Evolutionary conservation across 2,888 invertebrate species (phyloP).

Genomic region (Cryptus viduatorius): DNA sequence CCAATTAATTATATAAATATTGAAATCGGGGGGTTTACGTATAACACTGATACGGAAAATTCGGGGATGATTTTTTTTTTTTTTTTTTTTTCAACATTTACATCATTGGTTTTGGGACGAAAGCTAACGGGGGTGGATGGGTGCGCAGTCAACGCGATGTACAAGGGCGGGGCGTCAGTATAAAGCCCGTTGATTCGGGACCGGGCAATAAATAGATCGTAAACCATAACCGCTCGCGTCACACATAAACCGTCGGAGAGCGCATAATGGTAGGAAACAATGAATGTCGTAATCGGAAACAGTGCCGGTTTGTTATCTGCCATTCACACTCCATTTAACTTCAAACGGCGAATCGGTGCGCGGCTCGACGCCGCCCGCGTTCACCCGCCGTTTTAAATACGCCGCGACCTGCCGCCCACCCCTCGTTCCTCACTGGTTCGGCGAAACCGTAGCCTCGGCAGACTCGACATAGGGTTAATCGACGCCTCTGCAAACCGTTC

Average conservation of each 20-base stretch:
- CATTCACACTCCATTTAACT: constrained; percentile 85
- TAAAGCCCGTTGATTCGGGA: constrained; percentile 73
- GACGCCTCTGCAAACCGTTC: constrained; percentile 73
- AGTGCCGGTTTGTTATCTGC: constrained; percentile 85
- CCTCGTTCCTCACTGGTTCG: constrained; percentile 49
- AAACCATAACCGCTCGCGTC: constrained; percentile 82
- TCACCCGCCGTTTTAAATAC: constrained; percentile 82
- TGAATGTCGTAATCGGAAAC: constrained; percentile 85
- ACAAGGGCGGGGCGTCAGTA: constrained; percentile 69
- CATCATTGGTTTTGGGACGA: constrained; percentile 43
- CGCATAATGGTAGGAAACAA: constrained; percentile 85
- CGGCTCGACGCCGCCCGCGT: constrained; percentile 67
- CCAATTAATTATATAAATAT: constrained; percentile 13
- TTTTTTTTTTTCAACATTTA: constrained; percentile 41
- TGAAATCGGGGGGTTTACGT: constrained; percentile 11
- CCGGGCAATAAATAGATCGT: constrained; percentile 79
- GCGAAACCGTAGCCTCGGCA: constrained; percentile 56
- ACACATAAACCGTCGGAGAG: constrained; percentile 84
- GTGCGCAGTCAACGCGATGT: constrained; percentile 55
- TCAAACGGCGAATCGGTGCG: constrained; percentile 84
- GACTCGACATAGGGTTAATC: constrained; percentile 81
- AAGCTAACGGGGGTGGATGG: constrained; percentile 13
- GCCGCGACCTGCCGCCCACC: constrained; percentile 76
- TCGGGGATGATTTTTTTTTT: constrained; percentile 48
- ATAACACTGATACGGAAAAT: neutral